Base-by-base conservation (phyloP, 2,888 invertebrate genomes). In the Dysmachus trigonus region DNA sequence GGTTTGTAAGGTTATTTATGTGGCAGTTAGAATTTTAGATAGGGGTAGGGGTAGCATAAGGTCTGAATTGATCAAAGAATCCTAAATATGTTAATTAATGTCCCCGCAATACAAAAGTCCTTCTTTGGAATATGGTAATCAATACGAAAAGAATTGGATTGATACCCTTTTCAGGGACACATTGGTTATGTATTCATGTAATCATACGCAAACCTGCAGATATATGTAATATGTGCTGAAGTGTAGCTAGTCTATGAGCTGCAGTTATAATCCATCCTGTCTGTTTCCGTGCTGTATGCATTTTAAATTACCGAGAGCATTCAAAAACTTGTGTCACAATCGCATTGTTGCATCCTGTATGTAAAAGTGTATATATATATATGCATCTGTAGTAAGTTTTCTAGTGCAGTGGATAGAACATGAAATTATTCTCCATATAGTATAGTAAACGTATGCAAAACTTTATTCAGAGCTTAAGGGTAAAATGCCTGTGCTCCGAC, bases 271-370 rank as follows among this genome's bases (percentile, higher is more conserved):
- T 62, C 81, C 81, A 81, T 81, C 81, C 81, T 53, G 81, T 62
- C 62, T 33, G 62, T 31, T 81, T 81, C 81, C 81, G 51, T 81
- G 53, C 81, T 81, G 81, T 81, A 47, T 81, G 81, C 81, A 81
- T 81, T 81, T 81, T 81, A 62, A 79, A 81, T 35, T 81, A 53
- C 53, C 33, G 81, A 30, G 62, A 81, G 33, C 81, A 81, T 81
- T 81, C 81, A 81, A 81, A 77, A 81, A 62, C 81, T 81, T 81
- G 81, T 81, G 53, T 81, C 53, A 81, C 81, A 81, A 81, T 81
- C 81, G 81, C 62, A 53, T 81, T 81, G 81, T 62, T 81, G 81
- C 33, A 53, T 8, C 6, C 15, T 62, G 35, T 15, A 73, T 15
- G 33, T 18, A 53, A 41, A 3, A 41, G 13, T 13, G 13, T 53